These are phyloP conservation scores for Spheniscus humboldti DNA, from an alignment of 2,797 vertebrate genomes.

Conservation along the genomic window DNA sequence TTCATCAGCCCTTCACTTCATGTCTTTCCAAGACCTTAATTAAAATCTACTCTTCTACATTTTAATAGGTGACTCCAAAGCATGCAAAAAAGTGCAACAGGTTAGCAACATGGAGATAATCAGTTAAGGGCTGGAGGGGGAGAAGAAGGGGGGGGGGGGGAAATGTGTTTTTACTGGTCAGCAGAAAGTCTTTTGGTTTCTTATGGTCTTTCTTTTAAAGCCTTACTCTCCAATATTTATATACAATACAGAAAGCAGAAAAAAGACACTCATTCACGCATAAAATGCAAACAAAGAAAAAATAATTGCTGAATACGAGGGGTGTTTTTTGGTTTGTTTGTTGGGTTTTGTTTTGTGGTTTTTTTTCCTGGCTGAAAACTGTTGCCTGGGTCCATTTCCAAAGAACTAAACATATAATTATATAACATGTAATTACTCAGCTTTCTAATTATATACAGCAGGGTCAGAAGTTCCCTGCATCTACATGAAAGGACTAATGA, in stretches of 20 bases:
- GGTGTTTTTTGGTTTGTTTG: neutral
- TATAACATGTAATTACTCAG: conserved; percentile 54
- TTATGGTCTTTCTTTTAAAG: neutral
- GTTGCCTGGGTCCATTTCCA: conserved; percentile 32
- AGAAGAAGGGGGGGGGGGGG: neutral
- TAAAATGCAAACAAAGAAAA: neutral
- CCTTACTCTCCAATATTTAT: neutral
- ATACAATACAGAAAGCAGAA: neutral
- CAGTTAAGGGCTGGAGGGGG: neutral
- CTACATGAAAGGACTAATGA: conserved; percentile 45
- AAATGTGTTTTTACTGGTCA: neutral
- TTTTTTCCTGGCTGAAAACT: neutral
- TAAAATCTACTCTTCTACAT: neutral
- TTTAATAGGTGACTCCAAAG: neutral
- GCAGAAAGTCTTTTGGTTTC: neutral
- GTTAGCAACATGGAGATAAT: neutral
- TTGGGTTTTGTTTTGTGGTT: neutral
- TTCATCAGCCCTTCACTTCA: neutral
- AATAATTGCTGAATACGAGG: neutral
- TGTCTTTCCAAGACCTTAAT: neutral
- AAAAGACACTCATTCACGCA: neutral
- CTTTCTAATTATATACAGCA: conserved; percentile 31
- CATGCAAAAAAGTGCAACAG: neutral
- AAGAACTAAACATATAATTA: conserved; percentile 51
- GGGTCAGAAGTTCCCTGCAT: conserved; percentile 19